phyloP scores from a whole-genome alignment of 2,888 invertebrate genomes.

The Trichogramma evanescens region DNA sequence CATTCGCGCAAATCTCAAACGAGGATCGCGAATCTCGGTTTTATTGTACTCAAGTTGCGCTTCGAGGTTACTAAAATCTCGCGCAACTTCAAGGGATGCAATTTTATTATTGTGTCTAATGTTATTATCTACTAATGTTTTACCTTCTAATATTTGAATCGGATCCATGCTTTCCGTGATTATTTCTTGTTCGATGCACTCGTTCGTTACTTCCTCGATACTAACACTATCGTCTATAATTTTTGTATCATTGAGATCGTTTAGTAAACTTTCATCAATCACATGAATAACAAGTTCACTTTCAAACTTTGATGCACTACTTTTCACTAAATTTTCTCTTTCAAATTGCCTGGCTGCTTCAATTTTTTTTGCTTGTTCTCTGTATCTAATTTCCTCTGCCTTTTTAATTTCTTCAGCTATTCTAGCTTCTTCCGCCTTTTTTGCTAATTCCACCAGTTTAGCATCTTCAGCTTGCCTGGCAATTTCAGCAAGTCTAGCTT shows the following conservation, averaged over 20 bases:
- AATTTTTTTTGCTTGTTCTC: too few relatives aligned
- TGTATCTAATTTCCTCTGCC: too few relatives aligned
- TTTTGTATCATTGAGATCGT: background rate
- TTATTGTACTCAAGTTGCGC: constrained; percentile 8
- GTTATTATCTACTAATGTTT: too few relatives aligned
- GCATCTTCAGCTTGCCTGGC: too few relatives aligned
- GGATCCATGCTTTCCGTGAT: background rate
- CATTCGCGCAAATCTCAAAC: too few relatives aligned
- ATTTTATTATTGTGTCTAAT: background rate
- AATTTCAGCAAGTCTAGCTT: too few relatives aligned
- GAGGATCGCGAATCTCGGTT: background rate
- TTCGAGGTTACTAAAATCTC: constrained; percentile 17
- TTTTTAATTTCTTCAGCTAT: background rate
- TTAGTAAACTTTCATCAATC: too few relatives aligned
- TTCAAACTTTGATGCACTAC: too few relatives aligned
- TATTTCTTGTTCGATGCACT: background rate
- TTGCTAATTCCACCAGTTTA: background rate
- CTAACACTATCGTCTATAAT: constrained; percentile 5
- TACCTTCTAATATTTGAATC: too few relatives aligned
- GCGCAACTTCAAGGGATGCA: background rate
- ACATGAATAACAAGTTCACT: too few relatives aligned
- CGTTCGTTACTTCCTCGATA: background rate
- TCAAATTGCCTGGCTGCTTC: too few relatives aligned
- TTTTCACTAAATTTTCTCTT: too few relatives aligned
- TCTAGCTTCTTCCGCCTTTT: background rate